Base-by-base conservation (phyloP, 2,888 invertebrate species). In the Mythimna ferrago region DNA sequence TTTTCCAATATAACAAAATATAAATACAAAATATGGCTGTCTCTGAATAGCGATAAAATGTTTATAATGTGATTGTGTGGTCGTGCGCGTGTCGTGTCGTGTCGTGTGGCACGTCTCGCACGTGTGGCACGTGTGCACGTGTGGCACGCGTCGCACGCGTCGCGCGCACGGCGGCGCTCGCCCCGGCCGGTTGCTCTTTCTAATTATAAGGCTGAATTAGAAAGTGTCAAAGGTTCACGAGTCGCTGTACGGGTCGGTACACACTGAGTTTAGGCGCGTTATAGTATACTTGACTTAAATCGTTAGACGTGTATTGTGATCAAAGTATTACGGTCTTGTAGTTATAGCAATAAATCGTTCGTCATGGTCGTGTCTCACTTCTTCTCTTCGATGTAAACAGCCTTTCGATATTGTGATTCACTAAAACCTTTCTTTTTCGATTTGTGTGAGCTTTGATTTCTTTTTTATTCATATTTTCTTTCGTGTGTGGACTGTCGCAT, bases 201-300 rank as follows among this genome's bases (percentile, higher is more conserved):
- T 96, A 95, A 96, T 95, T 92, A 88, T 92, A 95, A 96, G 96
- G 96, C 96, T 96, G 96, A 93, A 93, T 96, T 95, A 95, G 96
- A 95, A 95, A 96, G 94, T 94, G 94, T 93, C 94, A 92, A 83
- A 78, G 53, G 69, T 77, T 57, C 58, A 65, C 19, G 11, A 38
- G 84, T 87, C 78, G 82, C 82, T 82, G 83, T 86, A 86, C 84
- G 82, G 82, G 84, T 84, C 72, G 73, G 76, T 82, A 87, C 87
- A 88, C 88, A 88, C 89, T 84, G 84, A 80, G 86, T 87, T 83
- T 91, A 87, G 86, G 10, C 71, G 77, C 77, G 84, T 86, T 80
- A 76, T 86, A 82, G 72, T 78, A 80, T 82, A 87, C 77, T 85
- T 87, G 86, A 86, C 84, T 84, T 85, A 84, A 85, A 86, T 88